Evolutionary conservation across 2,113 vertebrate genomes (phyloP).

Genomic region (Podarcis cretensis): DNA sequence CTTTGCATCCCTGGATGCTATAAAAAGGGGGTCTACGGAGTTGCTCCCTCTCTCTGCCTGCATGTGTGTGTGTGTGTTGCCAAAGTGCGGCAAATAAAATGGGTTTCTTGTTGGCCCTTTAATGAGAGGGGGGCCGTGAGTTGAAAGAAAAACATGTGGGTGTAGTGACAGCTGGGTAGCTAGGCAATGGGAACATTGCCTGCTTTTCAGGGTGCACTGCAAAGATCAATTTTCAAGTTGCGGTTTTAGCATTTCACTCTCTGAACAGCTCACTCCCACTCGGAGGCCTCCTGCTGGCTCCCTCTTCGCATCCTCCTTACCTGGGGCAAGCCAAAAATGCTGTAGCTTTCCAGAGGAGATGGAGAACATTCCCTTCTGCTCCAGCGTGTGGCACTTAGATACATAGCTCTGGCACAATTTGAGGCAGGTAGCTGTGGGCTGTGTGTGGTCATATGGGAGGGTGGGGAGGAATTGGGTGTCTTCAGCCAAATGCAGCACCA

Average conservation of each 20-base stretch:
- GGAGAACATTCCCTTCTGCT: neutral
- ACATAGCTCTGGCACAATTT: neutral
- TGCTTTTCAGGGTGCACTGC: slow-evolving; percentile 59
- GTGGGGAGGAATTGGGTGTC: neutral
- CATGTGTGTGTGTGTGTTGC: neutral
- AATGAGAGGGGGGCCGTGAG: slow-evolving; percentile 2
- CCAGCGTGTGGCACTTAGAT: neutral
- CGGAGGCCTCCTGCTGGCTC: slow-evolving; percentile 10
- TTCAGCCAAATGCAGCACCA: neutral
- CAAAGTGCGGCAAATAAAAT: slow-evolving; percentile 38
- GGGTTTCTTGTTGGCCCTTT: slow-evolving; percentile 1
- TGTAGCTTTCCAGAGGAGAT: neutral
- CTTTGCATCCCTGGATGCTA: accelerated
- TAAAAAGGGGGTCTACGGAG: neutral
- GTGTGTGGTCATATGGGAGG: neutral
- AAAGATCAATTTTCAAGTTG: slow-evolving; percentile 64
- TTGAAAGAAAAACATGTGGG: slow-evolving; percentile 59
- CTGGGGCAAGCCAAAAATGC: neutral
- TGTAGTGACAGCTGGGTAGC: slow-evolving; percentile 68
- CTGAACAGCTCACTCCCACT: slow-evolving; percentile 38
- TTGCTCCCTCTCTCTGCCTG: slow-evolving; percentile 35
- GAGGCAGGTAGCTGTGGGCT: neutral
- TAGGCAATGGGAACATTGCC: slow-evolving; percentile 59
- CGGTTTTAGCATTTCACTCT: slow-evolving; percentile 68
- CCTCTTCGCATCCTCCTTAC: neutral